Evolutionary conservation across 2,113 vertebrate species (phyloP).

Genomic region (Megaleporinus macrocephalus): DNA sequence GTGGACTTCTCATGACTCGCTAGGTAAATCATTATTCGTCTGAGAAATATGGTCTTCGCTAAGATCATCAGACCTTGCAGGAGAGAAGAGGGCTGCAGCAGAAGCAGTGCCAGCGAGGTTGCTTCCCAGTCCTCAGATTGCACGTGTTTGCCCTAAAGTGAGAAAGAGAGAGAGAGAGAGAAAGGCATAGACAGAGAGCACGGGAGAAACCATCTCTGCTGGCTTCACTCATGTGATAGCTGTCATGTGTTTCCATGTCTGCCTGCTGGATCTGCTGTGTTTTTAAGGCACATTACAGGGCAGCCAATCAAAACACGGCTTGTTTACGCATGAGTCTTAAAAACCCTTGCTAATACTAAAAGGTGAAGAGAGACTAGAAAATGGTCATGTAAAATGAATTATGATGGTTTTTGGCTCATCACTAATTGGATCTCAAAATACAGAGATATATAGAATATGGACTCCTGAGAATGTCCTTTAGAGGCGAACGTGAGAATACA

Average conservation of each 20-base stretch:
- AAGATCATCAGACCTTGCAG: constrained; percentile 53
- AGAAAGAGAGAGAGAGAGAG: constrained; percentile 22
- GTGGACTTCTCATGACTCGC: not conserved
- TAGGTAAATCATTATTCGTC: constrained; percentile 4
- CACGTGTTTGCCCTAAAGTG: constrained; percentile 33
- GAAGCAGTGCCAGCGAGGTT: constrained; percentile 12
- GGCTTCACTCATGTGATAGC: constrained; percentile 28
- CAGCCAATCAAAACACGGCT: no score
- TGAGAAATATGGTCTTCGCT: constrained; percentile 59
- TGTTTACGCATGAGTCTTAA: no score
- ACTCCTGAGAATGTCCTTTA: no score
- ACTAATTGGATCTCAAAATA: no score
- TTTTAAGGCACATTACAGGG: no score
- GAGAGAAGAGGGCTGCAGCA: not conserved
- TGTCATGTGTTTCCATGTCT: constrained; percentile 37
- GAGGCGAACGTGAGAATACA: no score
- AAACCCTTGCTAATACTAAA: no score
- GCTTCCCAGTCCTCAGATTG: constrained; percentile 11
- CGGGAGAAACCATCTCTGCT: constrained; percentile 18
- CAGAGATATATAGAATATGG: no score
- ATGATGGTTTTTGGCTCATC: no score
- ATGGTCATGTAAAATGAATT: no score
- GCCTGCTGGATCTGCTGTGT: not conserved
- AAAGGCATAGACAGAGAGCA: not conserved
- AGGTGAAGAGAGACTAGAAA: no score